Evolutionary conservation across 2,113 vertebrate species (phyloP), one percentile per base, ranked within the genome.

Genomic region (Ameiurus melas): DNA sequence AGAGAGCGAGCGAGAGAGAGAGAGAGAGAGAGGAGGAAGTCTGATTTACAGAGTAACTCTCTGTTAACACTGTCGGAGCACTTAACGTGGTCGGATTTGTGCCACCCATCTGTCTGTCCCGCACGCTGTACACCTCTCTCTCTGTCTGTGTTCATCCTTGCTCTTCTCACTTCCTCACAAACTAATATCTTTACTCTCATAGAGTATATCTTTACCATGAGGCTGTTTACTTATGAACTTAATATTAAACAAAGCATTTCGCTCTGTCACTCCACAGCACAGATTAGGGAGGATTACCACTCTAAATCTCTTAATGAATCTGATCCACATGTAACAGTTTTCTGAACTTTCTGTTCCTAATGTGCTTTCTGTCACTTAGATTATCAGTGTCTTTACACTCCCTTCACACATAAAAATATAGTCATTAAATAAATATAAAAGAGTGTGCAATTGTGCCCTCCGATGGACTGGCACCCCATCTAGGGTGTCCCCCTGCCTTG

Each of bases 261-360:
- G 66, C 36, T 62, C 64, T n/a, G 68, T 60, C 51, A 81, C 77
- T 70, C 78, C 68, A 12, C 58, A 51, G 73, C 77, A 83, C 70
- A 87, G 85, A 91, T 91, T 85, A 91, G 47, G 20, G 30, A 70
- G 86, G 88, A 91, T 91, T 91, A 89, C 83, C 36, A 36, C 79
- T 81, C 60, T 89, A 89, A 87, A 90, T 87, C 90, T 89, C 47
- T 64, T 89, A 82, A 87, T 87, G 81, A 89, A 90, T 86, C 85
- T 84, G 80, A 85, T 70, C 62, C 70, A 53, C 85, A 85, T 77
- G 84, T 85, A 82, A 60, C 85, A 82, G 85, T 84, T 86, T 81
- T 71, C 60, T 51, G 4, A 83, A 83, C 36, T 83, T 83, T 62
- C 43, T 17, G 13, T 51, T 19, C 62, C 62, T 51, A 13, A 27